Percentiles rank a stretch among this genome's conserved stretches.
phyloP scores from a whole-genome alignment of 2,888 invertebrate genomes.

The Lasioglossum vierecki region DNA sequence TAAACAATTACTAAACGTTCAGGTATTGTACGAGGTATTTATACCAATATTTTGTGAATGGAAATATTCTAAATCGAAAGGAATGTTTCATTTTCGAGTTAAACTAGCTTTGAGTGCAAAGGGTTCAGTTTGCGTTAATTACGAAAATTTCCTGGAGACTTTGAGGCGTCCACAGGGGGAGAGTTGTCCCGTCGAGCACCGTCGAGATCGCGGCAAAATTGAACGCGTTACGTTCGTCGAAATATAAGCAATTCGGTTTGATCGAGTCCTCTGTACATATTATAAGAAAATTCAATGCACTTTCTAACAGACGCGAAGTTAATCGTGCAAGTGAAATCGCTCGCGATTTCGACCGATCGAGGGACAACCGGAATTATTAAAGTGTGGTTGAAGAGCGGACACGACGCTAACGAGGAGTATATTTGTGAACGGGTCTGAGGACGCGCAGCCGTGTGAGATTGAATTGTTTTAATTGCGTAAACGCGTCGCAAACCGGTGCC shows the following conservation, averaged over 20 bases:
- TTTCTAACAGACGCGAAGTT: background rate
- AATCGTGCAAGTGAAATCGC: background rate
- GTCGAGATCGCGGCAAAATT: background rate
- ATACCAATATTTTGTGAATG: no score
- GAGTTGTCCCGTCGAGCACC: background rate
- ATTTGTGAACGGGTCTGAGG: background rate
- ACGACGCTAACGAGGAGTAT: background rate
- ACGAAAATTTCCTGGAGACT: background rate
- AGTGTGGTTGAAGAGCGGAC: background rate
- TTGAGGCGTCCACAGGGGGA: background rate
- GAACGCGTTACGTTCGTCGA: background rate
- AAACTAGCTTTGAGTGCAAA: no score
- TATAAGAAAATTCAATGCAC: background rate
- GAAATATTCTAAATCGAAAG: no score
- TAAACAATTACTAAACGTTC: no score
- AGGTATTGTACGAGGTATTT: no score
- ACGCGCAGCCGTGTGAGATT: background rate
- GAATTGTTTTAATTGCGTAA: background rate
- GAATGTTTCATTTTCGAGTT: no score
- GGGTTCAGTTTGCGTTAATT: background rate
- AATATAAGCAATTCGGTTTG: background rate
- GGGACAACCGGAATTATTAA: background rate
- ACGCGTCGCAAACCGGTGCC: background rate
- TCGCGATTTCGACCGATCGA: background rate
- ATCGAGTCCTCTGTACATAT: background rate